Evolutionary conservation across 2,888 invertebrate genomes (phyloP), one percentile per base, ranked within the genome.

Genomic region (Eulithis prunata): DNA sequence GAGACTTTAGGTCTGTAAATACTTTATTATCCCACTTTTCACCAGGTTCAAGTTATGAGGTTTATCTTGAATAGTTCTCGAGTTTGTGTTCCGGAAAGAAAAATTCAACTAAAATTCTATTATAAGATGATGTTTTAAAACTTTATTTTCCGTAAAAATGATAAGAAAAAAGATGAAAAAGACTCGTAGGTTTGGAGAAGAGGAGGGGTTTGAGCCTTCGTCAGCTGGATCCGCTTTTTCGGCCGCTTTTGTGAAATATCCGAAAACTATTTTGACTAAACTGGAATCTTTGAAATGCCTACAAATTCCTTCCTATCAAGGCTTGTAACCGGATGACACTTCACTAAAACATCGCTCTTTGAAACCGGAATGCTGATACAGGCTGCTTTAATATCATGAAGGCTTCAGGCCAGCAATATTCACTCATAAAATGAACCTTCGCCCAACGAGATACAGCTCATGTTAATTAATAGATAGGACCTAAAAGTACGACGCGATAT

Each of bases 291-390:
- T 3, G 2, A 1, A 47, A 8, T 21, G 49, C 21, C 21, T 38
- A 49, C 49, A 41, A 58, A 43, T 58, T n/a, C 38, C 38, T 38
- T 43, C 43, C 47, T 75, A 76, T 68, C 70, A 75, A 75, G 73
- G 71, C 66, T 56, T 63, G 64, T 72, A 63, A 65, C 61, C 63
- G 52, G 56, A 69, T 58, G 49, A 57, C 53, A 47, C 14, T 41
- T 57, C 36, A 49, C 57, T 63, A 53, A 63, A 68, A 62, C 36
- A 62, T 62, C 71, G 73, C 71, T 72, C 70, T 73, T 77, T 72
- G 75, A 75, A 75, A 74, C 74, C 66, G 53, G 67, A 77, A 78
- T 75, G 72, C 74, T 76, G 73, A 76, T 75, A 74, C 70, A 59
- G 49, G n/a, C 28, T 66, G 56, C 54, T 61, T 57, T 53, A 64